Evolutionary conservation across 2,888 invertebrate genomes (phyloP).

Genomic region (Perithous albicinctus): DNA sequence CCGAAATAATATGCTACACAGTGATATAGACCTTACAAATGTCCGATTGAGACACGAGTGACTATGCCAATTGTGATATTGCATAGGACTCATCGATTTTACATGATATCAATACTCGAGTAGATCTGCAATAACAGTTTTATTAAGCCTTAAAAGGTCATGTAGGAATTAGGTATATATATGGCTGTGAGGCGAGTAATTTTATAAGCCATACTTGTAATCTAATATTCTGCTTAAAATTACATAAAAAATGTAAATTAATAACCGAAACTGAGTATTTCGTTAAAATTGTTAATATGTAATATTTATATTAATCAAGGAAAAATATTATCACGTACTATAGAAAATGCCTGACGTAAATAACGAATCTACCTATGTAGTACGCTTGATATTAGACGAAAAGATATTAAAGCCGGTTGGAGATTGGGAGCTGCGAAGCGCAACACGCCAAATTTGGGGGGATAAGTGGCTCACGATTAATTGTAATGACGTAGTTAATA

Average conservation of each 20-base stretch:
- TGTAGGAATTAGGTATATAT: not conserved
- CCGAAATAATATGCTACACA: not conserved
- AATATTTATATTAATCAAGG: not conserved
- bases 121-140: not conserved
- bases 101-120: not conserved
- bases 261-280: not conserved
- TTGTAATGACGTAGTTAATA: constrained; percentile 72
- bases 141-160: not conserved
- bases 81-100: constrained; percentile 2
- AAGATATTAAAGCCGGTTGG: constrained; percentile 42
- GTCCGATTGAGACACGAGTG: not conserved
- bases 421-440: constrained; percentile 74
- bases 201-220: not conserved
- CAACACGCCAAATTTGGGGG: constrained; percentile 71
- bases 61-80: not conserved
- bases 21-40: not conserved
- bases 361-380: constrained; percentile 28
- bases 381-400: constrained; percentile 45
- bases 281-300: not conserved
- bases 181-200: not conserved
- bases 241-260: not conserved
- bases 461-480: constrained; percentile 71
- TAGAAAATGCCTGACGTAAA: constrained; percentile 24
- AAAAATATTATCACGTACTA: no score
- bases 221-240: not conserved